Conservation (phyloP, 1,140 invertebrate species). For the Pentalonia nigronervosa region DNA sequence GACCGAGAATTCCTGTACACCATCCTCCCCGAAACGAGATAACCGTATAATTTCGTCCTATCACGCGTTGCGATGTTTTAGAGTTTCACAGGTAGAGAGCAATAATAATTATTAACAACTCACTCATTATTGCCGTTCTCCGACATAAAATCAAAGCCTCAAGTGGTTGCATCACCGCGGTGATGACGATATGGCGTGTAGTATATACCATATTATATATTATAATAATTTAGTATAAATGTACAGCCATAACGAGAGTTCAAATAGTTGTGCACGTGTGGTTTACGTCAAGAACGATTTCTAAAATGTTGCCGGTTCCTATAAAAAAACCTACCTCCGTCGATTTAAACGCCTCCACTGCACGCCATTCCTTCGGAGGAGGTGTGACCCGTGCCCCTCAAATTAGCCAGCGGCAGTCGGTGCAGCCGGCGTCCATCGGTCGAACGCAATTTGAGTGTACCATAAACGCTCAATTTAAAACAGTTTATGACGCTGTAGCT, state of each 20-base stretch:
- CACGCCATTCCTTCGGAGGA: no score
- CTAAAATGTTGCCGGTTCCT: background rate
- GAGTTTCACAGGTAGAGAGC: background rate
- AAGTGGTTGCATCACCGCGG: background rate
- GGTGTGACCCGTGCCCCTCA: background rate
- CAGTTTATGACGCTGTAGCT: background rate
- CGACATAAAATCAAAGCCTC: background rate
- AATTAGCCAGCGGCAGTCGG: background rate
- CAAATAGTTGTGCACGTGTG: background rate
- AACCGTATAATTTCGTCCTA: background rate
- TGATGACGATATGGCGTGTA: no score
- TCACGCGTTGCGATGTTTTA: background rate
- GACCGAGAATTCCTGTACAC: background rate
- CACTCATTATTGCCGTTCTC: background rate
- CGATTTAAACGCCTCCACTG: background rate
- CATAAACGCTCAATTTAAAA: background rate
- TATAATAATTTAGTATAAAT: background rate
- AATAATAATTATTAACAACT: background rate
- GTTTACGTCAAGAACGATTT: background rate
- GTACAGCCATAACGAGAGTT: background rate
- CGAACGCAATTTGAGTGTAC: background rate
- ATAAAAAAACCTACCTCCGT: background rate
- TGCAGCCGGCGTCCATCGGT: background rate
- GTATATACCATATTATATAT: background rate
- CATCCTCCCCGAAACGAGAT: background rate